Base-by-base conservation (phyloP, 1,140 invertebrate genomes). In the Rhagoletis zephyria region DNA sequence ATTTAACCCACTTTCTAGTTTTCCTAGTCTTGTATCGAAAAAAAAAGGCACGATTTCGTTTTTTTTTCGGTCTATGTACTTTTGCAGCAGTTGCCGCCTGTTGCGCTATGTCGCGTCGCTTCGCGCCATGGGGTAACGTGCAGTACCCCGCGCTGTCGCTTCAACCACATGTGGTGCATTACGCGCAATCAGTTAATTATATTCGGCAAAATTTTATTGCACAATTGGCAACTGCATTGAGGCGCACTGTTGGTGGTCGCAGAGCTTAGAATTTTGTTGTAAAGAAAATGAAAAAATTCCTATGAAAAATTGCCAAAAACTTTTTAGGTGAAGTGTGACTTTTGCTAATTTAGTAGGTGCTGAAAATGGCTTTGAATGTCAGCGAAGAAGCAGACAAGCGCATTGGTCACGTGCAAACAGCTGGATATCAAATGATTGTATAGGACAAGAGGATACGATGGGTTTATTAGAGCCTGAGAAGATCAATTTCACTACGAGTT, bases 171-270 rank as follows among this genome's bases (percentile, higher is more conserved):
- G 74, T 48, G 74, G 74, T 56, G 74, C 74, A 19, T 81, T 81
- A 81, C 74, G 74, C 74, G 74, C 74, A 81, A 81, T 81, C 74
- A 56, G 74, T 81, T 81, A 56, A 81, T 81, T 81, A 81, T 81
- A 81, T 81, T 81, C 48, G 74, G 74, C 51, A 42, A 56, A 81
- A 81, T 81, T 81, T 81, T 56, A 81, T 81, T 81, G 74, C 74
- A 56, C 74, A 81, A 81, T 81, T 56, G 5, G 48, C 74, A 56
- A 19, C 10, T 42, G 74, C 14, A 81, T n/a, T 10, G 74, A 42
- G 74, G 7, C 6, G 48, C 74, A 19, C 74, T 42, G 74, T n/a
- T 51, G 74, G 74, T 56, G 51, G 16, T 12, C 74, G 3, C 14
- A 81, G 16, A 16, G n/a, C 19, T 3, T 30, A 19, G 30, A 56